Conservation (phyloP, 1,140 invertebrate genomes). For the Euwallacea similis region DNA sequence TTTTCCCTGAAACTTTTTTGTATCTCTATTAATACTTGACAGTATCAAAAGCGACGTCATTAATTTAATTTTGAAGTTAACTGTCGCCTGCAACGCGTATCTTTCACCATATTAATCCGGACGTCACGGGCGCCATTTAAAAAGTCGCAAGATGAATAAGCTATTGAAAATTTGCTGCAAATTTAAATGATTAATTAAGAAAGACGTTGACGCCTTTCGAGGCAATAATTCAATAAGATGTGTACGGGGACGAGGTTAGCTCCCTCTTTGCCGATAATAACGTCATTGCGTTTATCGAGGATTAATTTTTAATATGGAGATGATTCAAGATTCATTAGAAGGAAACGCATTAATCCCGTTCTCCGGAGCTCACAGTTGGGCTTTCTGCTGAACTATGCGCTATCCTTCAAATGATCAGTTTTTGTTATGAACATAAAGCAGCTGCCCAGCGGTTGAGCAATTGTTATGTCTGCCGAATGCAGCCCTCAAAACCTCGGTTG, state of each 20-base stretch:
- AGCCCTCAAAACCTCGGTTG: too few relatives aligned
- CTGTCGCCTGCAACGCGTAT: conserved; percentile 32
- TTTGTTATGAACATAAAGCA: too few relatives aligned
- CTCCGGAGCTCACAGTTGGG: too few relatives aligned
- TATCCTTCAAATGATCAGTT: too few relatives aligned
- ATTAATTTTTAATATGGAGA: too few relatives aligned
- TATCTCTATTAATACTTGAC: conserved; percentile 32
- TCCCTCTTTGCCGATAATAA: neutral
- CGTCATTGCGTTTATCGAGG: neutral
- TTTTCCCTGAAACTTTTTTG: conserved; percentile 17
- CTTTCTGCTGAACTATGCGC: too few relatives aligned
- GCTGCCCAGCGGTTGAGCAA: too few relatives aligned
- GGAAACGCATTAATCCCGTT: too few relatives aligned
- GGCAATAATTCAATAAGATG: conserved; percentile 19
- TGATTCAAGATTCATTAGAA: too few relatives aligned
- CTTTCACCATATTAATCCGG: conserved; percentile 36
- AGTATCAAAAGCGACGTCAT: conserved; percentile 27
- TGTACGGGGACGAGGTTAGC: neutral
- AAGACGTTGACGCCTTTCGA: conserved; percentile 20
- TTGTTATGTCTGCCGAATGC: too few relatives aligned
- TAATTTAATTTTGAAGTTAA: conserved; percentile 36
- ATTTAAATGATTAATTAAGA: conserved; percentile 36
- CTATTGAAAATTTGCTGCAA: conserved; percentile 31
- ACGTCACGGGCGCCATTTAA: conserved; percentile 32
- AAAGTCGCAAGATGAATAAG: conserved; percentile 34